phyloP scores from a whole-genome alignment of 2,113 vertebrate genomes.

The Mus pahari region DNA sequence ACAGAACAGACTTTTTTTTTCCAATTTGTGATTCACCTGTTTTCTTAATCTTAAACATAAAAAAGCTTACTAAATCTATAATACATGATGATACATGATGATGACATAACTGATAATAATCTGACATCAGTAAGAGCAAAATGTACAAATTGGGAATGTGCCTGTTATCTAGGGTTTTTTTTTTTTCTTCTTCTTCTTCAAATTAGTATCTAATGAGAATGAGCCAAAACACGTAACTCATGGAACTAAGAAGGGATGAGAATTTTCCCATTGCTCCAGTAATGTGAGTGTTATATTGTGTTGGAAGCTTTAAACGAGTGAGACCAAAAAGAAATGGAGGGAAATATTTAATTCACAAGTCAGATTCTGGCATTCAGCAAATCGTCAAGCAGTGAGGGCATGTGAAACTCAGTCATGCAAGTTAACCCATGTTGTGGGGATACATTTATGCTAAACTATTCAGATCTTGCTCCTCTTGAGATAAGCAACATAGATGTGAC shows the following conservation, averaged over 20 bases:
- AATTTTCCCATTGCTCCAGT: neutral
- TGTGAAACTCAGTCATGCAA: neutral
- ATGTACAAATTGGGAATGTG: slow-evolving; percentile 27
- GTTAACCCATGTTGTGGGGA: neutral
- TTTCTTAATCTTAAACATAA: slow-evolving; percentile 30
- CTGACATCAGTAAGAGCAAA: slow-evolving; percentile 26
- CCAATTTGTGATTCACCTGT: slow-evolving; percentile 23
- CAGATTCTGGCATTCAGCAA: slow-evolving; percentile 38
- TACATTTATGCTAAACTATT: neutral
- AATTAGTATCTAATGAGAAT: slow-evolving; percentile 25
- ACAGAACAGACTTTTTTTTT: neutral
- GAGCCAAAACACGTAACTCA: slow-evolving; percentile 36
- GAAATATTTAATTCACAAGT: slow-evolving; percentile 29
- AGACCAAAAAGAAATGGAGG: slow-evolving; percentile 29
- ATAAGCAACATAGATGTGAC: neutral
- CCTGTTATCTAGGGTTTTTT: neutral
- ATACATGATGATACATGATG: neutral
- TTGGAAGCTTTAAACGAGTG: neutral
- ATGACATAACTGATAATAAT: slow-evolving; percentile 37
- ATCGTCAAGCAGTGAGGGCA: slow-evolving; percentile 10
- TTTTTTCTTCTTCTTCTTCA: neutral
- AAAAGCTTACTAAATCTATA: neutral
- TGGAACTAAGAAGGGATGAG: neutral
- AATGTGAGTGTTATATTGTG: neutral
- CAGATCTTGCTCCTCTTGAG: neutral